phyloP scores from a whole-genome alignment of 2,888 invertebrate species.

The Melanostoma scalare region DNA sequence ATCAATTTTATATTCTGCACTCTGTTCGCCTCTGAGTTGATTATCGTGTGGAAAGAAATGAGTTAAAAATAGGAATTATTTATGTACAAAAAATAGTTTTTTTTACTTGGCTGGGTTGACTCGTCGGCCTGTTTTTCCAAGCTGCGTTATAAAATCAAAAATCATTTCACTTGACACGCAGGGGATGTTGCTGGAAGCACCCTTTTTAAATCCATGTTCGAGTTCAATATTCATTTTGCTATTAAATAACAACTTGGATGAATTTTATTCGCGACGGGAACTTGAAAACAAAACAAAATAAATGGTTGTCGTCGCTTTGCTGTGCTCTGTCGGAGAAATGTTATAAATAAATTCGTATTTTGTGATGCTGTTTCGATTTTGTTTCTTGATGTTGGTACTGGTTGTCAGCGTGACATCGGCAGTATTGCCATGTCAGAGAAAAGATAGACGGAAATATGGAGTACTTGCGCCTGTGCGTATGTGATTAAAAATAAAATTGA shows the following conservation, averaged over 20 bases:
- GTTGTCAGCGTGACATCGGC: slow-evolving; percentile 37
- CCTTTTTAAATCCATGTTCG: slow-evolving; percentile 79
- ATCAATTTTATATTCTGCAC: slow-evolving; percentile 78
- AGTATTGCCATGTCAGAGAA: slow-evolving; percentile 39
- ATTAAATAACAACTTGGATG: neutral
- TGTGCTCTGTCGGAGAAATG: neutral
- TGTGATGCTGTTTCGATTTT: slow-evolving; percentile 24
- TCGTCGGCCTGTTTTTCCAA: slow-evolving; percentile 59
- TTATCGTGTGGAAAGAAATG: neutral
- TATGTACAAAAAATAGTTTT: neutral
- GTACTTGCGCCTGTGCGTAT: slow-evolving; percentile 32
- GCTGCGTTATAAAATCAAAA: slow-evolving; percentile 77
- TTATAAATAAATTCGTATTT: slow-evolving; percentile 49
- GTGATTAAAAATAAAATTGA: neutral
- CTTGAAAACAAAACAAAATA: slow-evolving; percentile 41
- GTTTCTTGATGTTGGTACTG: slow-evolving; percentile 39
- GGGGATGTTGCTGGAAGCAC: slow-evolving; percentile 79
- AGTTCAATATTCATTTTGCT: slow-evolving; percentile 76
- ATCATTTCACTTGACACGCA: slow-evolving; percentile 78
- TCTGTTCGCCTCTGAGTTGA: slow-evolving; percentile 66
- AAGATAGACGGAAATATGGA: slow-evolving; percentile 32
- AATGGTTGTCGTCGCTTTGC: neutral
- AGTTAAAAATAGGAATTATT: slow-evolving; percentile 54
- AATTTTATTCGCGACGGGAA: slow-evolving; percentile 2
- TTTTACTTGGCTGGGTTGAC: slow-evolving; percentile 45